Percentiles rank a stretch among this genome's conserved stretches.
Evolutionary conservation across 2,888 invertebrate genomes (phyloP).

Genomic region (Chironomus riparius): DNA sequence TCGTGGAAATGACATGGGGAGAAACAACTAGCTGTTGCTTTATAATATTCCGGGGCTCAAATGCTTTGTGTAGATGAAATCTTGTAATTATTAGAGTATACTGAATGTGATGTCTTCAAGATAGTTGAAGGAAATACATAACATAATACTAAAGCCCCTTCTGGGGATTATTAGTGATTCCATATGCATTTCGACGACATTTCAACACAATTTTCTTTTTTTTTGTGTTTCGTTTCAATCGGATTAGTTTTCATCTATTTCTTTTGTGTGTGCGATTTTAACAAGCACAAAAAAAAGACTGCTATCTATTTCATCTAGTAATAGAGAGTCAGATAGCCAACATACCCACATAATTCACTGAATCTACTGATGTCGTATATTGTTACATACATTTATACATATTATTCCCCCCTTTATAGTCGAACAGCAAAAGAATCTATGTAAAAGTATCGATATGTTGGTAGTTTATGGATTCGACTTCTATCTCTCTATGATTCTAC

Average conservation of each 20-base stretch:
- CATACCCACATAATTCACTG: too few species aligned
- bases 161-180: slow-evolving; percentile 20
- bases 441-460: too few species aligned
- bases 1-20: neutral
- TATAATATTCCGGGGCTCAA: neutral
- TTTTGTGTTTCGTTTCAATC: slow-evolving; percentile 6
- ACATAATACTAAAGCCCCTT: neutral
- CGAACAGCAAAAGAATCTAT: neutral
- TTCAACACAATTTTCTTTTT: slow-evolving; percentile 18
- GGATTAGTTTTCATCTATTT: slow-evolving; percentile 16
- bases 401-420: neutral
- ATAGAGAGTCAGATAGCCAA: too few species aligned
- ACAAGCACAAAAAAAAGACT: too few species aligned
- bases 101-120: neutral
- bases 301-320: too few species aligned
- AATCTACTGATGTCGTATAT: neutral
- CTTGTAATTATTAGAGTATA: neutral
- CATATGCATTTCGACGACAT: slow-evolving; percentile 15
- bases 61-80: neutral
- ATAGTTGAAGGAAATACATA: too few species aligned
- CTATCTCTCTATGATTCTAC: too few species aligned
- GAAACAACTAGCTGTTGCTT: neutral
- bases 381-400: neutral
- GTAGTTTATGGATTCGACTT: too few species aligned
- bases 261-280: too few species aligned